Evolutionary conservation across 1,140 invertebrate species (phyloP), one percentile per base, ranked within the genome.

Genomic region (Lethocerus indicus): DNA sequence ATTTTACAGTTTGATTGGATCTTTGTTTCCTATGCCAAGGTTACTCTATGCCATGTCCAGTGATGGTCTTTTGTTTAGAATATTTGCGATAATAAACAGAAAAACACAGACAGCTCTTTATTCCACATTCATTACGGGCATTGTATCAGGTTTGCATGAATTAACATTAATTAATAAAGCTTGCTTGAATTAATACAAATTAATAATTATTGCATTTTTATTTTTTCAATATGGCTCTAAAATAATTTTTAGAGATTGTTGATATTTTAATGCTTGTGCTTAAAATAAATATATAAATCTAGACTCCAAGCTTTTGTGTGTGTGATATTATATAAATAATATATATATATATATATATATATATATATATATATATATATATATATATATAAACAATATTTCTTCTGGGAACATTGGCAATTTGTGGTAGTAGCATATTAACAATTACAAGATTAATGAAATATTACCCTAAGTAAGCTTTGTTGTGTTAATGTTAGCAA

Each of bases 31-130:
- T 16, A 49, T 55, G 47, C 54, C 54, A 7, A 43, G 54, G 14
- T 50, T 55, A 32, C 61, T 78, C 3, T 78, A 75, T 59, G 71
- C 76, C 12, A 79, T 79, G 73, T 71, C 73, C 7, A 63, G 59
- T 47, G 76, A 79, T 63, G 75, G 76, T 3, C 58, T 79, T 2
- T 54, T 79, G 0, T 78, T 75, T 56, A 59, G 64, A 23, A 66
- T 61, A 49, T 59, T 78, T 4, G 63, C 69, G 9, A 64, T 57
- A 44, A 61, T 78, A 41, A 68, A 68, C 56, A 58, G 65, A 4
- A 55, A 62, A 41, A 72, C 71, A 45, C 65, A 77, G 54, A 78
- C 75, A 2, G 75, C 77, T 23, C 35, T 75, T 2, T 57, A 72
- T 26, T 74, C 76, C 1, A 76, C 75, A 3, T 20, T 73, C 6